Evolutionary conservation across 64 coral and sea anemone species (phyloP).

Genomic region (Platygyra sinensis): DNA sequence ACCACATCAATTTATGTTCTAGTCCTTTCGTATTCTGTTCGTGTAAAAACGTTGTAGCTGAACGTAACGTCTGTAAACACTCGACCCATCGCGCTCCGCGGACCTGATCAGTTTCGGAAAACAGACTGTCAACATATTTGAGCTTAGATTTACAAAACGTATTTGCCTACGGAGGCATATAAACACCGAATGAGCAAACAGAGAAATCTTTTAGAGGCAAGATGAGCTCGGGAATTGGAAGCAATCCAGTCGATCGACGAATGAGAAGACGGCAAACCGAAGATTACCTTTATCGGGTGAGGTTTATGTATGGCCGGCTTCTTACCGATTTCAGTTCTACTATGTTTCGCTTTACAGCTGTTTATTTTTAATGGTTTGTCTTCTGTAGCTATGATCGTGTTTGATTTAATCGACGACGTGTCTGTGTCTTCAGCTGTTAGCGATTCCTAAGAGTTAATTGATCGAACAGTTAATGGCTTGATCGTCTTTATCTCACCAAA

Average conservation of each 20-base stretch:
- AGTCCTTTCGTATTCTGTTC: background rate
- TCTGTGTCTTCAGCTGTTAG: too few species aligned
- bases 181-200: slow-evolving; percentile 25
- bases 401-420: too few species aligned
- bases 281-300: slow-evolving; percentile 55
- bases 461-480: too few species aligned
- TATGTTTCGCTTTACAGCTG: background rate
- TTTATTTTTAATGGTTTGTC: background rate
- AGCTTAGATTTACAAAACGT: background rate
- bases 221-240: slow-evolving; percentile 3
- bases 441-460: too few species aligned
- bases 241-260: slow-evolving; percentile 52
- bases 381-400: too few species aligned
- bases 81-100: background rate
- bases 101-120: background rate
- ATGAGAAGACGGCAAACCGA: slow-evolving; percentile 48
- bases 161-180: background rate
- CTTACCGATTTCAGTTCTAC: too few species aligned
- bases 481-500: too few species aligned
- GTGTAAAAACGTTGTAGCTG: background rate
- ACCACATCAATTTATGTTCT: background rate
- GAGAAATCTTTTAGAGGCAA: background rate
- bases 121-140: background rate
- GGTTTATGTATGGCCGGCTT: background rate
- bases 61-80: background rate